Percentiles rank a stretch among this genome's conserved stretches.
Evolutionary conservation across 2,113 vertebrate genomes (phyloP).

Genomic region (Megaleporinus macrocephalus): DNA sequence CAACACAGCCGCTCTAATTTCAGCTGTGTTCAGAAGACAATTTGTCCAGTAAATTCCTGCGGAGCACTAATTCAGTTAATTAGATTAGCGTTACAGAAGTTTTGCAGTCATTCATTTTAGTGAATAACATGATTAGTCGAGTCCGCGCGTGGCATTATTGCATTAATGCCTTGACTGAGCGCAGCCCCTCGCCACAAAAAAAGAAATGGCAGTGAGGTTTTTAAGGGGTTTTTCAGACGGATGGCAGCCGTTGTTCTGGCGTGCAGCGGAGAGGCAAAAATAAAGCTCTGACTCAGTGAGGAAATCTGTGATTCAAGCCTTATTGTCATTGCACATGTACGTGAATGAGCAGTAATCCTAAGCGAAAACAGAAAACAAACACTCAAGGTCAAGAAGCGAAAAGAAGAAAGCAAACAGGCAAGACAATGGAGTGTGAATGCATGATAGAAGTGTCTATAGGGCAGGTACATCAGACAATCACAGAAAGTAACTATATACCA

Average conservation of each 20-base stretch:
- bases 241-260: background rate
- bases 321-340: background rate
- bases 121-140: constrained; percentile 24
- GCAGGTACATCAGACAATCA: background rate
- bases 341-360: background rate
- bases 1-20: constrained; percentile 64
- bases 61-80: constrained; percentile 34
- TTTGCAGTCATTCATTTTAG: constrained; percentile 11
- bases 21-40: constrained; percentile 56
- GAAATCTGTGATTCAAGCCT: background rate
- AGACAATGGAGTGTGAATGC: background rate
- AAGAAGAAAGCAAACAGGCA: background rate
- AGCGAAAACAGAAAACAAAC: background rate
- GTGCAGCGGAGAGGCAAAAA: constrained; percentile 15
- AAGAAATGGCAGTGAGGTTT: background rate
- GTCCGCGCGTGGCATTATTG: background rate
- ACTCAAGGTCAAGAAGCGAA: background rate
- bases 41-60: constrained; percentile 33
- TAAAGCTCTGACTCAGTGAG: background rate
- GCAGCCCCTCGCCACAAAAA: background rate
- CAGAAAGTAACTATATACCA: background rate
- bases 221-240: background rate
- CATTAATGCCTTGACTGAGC: background rate
- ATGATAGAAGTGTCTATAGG: background rate
- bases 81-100: constrained; percentile 34